Evolutionary conservation across 2,113 vertebrate genomes (phyloP).

Genomic region (Chlorodrepanis virens): DNA sequence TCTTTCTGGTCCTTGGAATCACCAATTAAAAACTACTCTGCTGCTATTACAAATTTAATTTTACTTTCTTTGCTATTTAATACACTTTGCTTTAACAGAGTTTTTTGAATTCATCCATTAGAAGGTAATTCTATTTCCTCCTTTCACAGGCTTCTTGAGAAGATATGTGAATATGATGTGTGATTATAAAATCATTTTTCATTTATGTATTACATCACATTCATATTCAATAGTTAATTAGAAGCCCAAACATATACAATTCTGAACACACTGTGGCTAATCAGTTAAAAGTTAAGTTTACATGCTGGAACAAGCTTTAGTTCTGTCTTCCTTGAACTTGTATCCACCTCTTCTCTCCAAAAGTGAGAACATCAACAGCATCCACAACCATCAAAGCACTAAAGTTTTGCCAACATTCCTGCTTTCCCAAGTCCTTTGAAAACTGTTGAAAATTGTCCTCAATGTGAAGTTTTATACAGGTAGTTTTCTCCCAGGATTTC

Average conservation of each 20-base stretch:
- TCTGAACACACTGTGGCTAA: not conserved
- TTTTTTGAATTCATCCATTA: not conserved
- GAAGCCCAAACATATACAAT: not conserved
- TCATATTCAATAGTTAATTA: not conserved
- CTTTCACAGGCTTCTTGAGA: not conserved
- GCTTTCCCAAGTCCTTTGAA: not conserved
- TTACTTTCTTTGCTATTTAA: not conserved
- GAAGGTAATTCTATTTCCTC: not conserved
- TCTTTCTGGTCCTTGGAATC: not conserved
- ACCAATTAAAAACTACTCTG: not conserved
- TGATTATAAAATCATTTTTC: not conserved
- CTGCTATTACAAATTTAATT: not conserved
- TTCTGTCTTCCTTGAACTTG: not conserved
- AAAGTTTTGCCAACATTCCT: not conserved
- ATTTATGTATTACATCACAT: not conserved
- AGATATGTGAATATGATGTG: fast-evolving
- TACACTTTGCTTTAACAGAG: not conserved
- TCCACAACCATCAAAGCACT: not conserved
- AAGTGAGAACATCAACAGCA: not conserved
- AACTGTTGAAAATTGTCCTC: not conserved
- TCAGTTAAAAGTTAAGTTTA: not conserved
- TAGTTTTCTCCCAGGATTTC: not conserved
- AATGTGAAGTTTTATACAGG: not conserved
- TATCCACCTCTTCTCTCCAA: not conserved
- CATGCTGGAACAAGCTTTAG: not conserved